These are phyloP conservation scores for Athalia rosae DNA, from an alignment of 2,888 invertebrate genomes.

Conservation along the genomic window DNA sequence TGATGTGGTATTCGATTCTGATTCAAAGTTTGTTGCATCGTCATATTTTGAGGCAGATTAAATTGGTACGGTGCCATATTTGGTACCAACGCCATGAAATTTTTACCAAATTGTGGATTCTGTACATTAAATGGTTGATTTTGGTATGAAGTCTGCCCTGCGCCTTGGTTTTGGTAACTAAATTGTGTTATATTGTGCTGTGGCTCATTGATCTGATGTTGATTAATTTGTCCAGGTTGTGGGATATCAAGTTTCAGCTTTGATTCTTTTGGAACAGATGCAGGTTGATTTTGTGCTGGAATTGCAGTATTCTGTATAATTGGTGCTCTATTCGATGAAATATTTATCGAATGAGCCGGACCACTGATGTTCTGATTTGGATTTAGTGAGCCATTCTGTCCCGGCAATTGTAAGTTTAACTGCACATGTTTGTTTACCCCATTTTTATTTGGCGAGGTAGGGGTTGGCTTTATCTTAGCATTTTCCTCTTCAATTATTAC, in stretches of 20 bases:
- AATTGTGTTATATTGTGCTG: constrained; percentile 45
- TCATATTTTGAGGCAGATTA: constrained; percentile 49
- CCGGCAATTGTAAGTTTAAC: constrained; percentile 17
- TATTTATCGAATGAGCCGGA: neutral
- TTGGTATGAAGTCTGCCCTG: constrained; percentile 58
- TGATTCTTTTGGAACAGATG: constrained; percentile 51
- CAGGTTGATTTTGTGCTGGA: constrained; percentile 56
- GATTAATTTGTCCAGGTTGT: constrained; percentile 51
- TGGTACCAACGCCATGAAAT: constrained; percentile 58
- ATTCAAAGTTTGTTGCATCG: constrained; percentile 50
- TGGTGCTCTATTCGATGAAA: neutral
- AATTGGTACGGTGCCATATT: constrained; percentile 49
- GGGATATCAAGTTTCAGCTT: constrained; percentile 44
- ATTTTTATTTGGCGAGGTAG: constrained; percentile 51
- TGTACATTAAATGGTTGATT: constrained; percentile 65
- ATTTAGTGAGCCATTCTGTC: constrained; percentile 38
- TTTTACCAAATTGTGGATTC: constrained; percentile 65
- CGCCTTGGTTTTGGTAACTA: constrained; percentile 45
- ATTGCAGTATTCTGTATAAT: constrained; percentile 45
- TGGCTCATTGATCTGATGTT: constrained; percentile 51
- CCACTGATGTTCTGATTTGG: constrained; percentile 27
- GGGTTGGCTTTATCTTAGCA: constrained; percentile 35
- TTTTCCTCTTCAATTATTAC: constrained; percentile 61
- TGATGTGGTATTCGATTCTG: constrained; percentile 53
- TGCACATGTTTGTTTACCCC: constrained; percentile 50